Percentiles rank a stretch among this genome's conserved stretches.
Conservation (phyloP, 1,140 invertebrate species). For the Orius laevigatus region DNA sequence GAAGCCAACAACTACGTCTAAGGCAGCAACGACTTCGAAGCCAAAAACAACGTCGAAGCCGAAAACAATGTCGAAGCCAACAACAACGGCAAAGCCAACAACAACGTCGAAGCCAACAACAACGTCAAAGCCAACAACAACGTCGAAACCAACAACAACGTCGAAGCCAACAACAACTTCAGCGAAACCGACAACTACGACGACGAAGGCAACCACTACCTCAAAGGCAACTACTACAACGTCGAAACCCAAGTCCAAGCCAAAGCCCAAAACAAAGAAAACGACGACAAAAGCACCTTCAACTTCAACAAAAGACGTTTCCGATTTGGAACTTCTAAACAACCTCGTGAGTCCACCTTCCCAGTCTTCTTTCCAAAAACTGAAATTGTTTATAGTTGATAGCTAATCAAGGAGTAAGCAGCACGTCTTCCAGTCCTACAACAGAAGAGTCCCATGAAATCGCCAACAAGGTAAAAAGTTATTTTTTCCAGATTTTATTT, state of each 20-base stretch:
- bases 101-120: conserved; percentile 5
- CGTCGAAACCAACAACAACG: conserved; percentile 13
- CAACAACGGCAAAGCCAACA: background rate
- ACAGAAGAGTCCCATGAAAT: conserved; percentile 5
- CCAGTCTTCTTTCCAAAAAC: background rate
- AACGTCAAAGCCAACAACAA: conserved; percentile 13
- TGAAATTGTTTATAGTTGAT: background rate
- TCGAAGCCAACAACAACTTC: conserved; percentile 11
- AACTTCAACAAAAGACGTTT: conserved; percentile 9
- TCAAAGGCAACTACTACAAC: conserved; percentile 1
- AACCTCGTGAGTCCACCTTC: conserved; percentile 16
- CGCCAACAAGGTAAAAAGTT: background rate
- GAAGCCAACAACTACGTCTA: conserved; percentile 11
- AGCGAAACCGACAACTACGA: conserved; percentile 7
- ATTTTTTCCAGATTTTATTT: background rate
- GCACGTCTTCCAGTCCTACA: background rate
- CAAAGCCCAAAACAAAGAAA: conserved; percentile 12
- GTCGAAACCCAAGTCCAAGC: conserved; percentile 7
- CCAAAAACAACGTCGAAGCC: background rate
- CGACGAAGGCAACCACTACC: conserved; percentile 4
- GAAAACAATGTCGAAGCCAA: background rate
- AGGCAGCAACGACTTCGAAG: conserved; percentile 1
- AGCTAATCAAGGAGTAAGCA: too few species aligned
- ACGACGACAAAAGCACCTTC: conserved; percentile 5
- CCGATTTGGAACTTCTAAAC: conserved; percentile 18